Percentiles rank a stretch among this genome's conserved stretches.
These are phyloP conservation scores for Lasiommata megera DNA, from an alignment of 2,888 invertebrate genomes.

Conservation along the genomic window DNA sequence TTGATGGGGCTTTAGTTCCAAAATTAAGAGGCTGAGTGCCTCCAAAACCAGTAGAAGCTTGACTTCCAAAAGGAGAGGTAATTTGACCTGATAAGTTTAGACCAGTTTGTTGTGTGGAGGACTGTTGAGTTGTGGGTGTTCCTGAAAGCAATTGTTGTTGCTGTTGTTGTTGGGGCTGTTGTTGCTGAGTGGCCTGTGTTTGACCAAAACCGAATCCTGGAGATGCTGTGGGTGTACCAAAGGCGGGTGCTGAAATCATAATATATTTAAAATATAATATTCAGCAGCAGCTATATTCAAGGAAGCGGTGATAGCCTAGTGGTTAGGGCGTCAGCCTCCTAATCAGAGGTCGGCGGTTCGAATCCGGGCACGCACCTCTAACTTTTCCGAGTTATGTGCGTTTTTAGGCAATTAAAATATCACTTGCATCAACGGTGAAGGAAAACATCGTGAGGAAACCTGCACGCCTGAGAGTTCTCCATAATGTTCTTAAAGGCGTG, in stretches of 20 bases:
- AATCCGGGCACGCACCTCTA: no score
- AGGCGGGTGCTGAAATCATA: slow-evolving; percentile 31
- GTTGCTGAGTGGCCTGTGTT: slow-evolving; percentile 15
- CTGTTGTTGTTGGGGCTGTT: slow-evolving; percentile 8
- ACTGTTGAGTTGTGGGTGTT: slow-evolving; percentile 12
- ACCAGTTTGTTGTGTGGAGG: slow-evolving; percentile 9
- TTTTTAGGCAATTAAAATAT: no score
- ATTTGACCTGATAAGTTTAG: slow-evolving; percentile 5
- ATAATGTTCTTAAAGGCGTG: no score
- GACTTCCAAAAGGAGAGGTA: slow-evolving; percentile 37
- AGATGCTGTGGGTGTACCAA: slow-evolving; percentile 35
- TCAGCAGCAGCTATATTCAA: no score
- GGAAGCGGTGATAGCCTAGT: no score
- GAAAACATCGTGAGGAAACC: no score
- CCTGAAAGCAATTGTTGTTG: background rate
- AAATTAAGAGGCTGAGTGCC: slow-evolving; percentile 14
- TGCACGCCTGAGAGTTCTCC: no score
- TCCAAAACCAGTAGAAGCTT: slow-evolving; percentile 24
- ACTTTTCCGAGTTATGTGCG: no score
- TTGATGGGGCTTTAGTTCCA: slow-evolving; percentile 17
- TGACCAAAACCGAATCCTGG: slow-evolving; percentile 30
- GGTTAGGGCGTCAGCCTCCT: no score
- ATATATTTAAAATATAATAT: no score
- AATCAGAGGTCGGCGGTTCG: no score
- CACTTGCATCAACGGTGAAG: no score